Evolutionary conservation across 64 coral and sea anemone genomes (phyloP).

Genomic region (Stylophora pistillata): DNA sequence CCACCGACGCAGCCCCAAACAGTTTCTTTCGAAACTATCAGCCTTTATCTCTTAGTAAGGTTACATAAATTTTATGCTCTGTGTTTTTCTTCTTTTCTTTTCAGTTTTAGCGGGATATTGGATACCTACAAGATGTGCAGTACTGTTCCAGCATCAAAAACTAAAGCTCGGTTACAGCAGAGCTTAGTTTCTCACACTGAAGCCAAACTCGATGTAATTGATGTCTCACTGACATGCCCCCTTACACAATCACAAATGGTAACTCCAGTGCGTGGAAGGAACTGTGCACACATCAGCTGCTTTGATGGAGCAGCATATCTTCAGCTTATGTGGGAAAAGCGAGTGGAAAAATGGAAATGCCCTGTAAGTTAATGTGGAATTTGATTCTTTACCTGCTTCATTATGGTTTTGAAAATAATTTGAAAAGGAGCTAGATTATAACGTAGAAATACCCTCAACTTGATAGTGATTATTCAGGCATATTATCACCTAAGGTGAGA

Average conservation of each 20-base stretch:
- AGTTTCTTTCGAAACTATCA: too few relatives aligned
- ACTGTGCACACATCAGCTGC: conserved; percentile 11
- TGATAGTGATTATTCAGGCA: not conserved
- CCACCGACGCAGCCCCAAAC: too few relatives aligned
- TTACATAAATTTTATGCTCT: too few relatives aligned
- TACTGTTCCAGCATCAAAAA: conserved; percentile 32
- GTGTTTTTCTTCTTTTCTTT: conserved; percentile 1
- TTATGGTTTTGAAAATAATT: not conserved
- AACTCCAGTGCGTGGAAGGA: conserved; percentile 38
- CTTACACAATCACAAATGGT: conserved; percentile 18
- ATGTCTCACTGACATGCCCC: conserved; percentile 18
- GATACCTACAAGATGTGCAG: not conserved
- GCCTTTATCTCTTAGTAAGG: too few relatives aligned
- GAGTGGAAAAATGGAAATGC: conserved; percentile 22
- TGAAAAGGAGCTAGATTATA: not conserved
- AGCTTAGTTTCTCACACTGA: conserved; percentile 18
- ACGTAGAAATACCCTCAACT: not conserved
- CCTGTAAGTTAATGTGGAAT: conserved; percentile 15
- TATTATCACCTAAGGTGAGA: too few relatives aligned
- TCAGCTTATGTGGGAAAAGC: conserved; percentile 29
- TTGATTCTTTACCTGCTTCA: not conserved
- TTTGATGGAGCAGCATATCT: conserved; percentile 29
- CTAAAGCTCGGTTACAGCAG: not conserved
- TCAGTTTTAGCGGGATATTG: not conserved
- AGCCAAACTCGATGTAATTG: conserved; percentile 27